These are phyloP conservation scores for Parnassius orleans DNA, from an alignment of 2,888 invertebrate genomes.

Conservation along the genomic window DNA sequence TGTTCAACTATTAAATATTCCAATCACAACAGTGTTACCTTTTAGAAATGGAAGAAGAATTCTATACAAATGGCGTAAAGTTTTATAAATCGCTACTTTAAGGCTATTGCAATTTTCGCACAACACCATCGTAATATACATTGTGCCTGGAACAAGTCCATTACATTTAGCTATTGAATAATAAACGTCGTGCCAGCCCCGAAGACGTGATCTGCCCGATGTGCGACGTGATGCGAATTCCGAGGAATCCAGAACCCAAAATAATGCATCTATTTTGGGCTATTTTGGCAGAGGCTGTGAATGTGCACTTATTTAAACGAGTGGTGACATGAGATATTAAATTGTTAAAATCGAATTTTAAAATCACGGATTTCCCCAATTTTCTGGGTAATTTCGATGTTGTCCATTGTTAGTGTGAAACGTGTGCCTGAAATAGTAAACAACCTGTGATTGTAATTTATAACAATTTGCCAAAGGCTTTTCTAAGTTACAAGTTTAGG, in stretches of 20 bases:
- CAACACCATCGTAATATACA: constrained; percentile 34
- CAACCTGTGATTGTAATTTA: constrained; percentile 52
- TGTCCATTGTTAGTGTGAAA: constrained; percentile 59
- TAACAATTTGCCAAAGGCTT: constrained; percentile 41
- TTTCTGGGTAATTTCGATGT: constrained; percentile 45
- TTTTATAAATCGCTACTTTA: constrained; percentile 6
- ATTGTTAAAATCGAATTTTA: constrained; percentile 41
- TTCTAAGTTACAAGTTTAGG: constrained; percentile 25
- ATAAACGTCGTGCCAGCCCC: constrained; percentile 59
- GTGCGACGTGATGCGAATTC: constrained; percentile 57
- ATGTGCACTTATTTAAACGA: constrained; percentile 42
- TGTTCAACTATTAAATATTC: no score
- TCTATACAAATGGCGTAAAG: no score
- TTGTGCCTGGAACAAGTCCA: constrained; percentile 52
- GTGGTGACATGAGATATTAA: constrained; percentile 40
- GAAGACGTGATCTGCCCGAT: constrained; percentile 51
- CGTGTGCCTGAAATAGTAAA: constrained; percentile 57
- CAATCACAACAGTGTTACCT: no score
- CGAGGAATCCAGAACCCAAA: constrained; percentile 37
- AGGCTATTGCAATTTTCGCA: constrained; percentile 32
- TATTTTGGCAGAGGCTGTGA: constrained; percentile 34
- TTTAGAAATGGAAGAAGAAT: no score
- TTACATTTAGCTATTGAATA: constrained; percentile 69
- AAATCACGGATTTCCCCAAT: constrained; percentile 54
- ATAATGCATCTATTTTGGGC: constrained; percentile 46